Evolutionary conservation across 2,797 vertebrate species (phyloP).

Genomic region (Pangasius krempfi): DNA sequence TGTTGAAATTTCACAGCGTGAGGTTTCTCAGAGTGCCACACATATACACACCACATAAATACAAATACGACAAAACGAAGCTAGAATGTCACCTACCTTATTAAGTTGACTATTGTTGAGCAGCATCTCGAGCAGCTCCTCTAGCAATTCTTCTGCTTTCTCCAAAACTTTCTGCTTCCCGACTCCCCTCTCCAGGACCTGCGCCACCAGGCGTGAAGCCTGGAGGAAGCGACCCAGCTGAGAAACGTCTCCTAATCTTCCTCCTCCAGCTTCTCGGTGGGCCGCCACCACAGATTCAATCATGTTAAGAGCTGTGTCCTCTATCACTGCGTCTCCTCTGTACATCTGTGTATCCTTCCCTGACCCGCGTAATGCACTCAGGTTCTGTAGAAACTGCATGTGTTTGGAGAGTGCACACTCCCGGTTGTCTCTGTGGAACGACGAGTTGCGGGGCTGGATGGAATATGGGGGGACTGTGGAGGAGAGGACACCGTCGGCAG

Average conservation of each 20-base stretch:
- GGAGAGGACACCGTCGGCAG: background rate
- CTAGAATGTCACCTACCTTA: conserved; percentile 61
- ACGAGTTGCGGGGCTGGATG: background rate
- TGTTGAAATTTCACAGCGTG: background rate
- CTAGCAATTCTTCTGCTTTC: conserved; percentile 62
- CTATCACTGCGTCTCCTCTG: conserved; percentile 68
- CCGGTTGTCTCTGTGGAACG: background rate
- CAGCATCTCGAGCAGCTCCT: conserved; percentile 64
- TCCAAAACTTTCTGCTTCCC: conserved; percentile 45
- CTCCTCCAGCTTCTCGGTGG: conserved; percentile 66
- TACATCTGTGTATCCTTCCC: conserved; percentile 67
- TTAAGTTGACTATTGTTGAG: conserved; percentile 55
- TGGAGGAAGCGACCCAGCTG: conserved; percentile 49
- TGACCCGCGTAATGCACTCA: conserved; percentile 75
- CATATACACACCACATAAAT: background rate
- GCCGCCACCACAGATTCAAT: conserved; percentile 77
- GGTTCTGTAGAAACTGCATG: conserved; percentile 80
- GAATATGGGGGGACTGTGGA: background rate
- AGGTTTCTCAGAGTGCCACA: background rate
- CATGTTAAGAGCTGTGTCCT: conserved; percentile 78
- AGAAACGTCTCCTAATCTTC: conserved; percentile 35
- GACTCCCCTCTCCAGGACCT: conserved; percentile 57
- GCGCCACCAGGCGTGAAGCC: conserved; percentile 60
- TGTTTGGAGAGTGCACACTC: conserved; percentile 67
- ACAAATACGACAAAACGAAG: background rate